Evolutionary conservation across 2,888 invertebrate species (phyloP).

Genomic region (Conistra vaccinii): DNA sequence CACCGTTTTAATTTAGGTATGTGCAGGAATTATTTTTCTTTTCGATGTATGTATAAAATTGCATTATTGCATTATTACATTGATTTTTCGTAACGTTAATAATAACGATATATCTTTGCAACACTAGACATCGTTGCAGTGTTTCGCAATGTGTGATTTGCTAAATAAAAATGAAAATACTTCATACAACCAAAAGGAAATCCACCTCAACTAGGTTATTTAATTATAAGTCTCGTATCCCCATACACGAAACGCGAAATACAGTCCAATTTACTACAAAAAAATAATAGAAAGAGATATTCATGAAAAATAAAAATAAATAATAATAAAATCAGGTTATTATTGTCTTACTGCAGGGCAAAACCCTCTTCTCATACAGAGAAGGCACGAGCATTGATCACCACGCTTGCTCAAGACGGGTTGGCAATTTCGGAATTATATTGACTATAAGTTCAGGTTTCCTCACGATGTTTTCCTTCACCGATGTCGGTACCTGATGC

Average conservation of each 20-base stretch:
- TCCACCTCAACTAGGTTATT: slow-evolving; percentile 81
- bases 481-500: no score
- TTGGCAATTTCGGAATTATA: no score
- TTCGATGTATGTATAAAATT: slow-evolving; percentile 2
- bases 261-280: background rate
- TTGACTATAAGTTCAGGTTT: no score
- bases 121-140: slow-evolving; percentile 40
- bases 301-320: background rate
- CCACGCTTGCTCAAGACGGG: no score
- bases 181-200: slow-evolving; percentile 86
- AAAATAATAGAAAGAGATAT: background rate
- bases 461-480: no score
- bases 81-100: slow-evolving; percentile 1
- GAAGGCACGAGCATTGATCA: no score
- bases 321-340: no score
- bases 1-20: background rate
- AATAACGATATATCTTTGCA: slow-evolving; percentile 36
- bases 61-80: background rate
- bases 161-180: slow-evolving; percentile 74
- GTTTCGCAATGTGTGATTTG: slow-evolving; percentile 53
- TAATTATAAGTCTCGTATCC: slow-evolving; percentile 46
- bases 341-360: no score
- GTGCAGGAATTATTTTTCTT: slow-evolving; percentile 22
- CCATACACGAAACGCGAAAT: slow-evolving; percentile 47
- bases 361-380: no score